These are phyloP conservation scores for Equus przewalskii DNA, from an alignment of 2,113 vertebrate genomes.

Conservation along the genomic window DNA sequence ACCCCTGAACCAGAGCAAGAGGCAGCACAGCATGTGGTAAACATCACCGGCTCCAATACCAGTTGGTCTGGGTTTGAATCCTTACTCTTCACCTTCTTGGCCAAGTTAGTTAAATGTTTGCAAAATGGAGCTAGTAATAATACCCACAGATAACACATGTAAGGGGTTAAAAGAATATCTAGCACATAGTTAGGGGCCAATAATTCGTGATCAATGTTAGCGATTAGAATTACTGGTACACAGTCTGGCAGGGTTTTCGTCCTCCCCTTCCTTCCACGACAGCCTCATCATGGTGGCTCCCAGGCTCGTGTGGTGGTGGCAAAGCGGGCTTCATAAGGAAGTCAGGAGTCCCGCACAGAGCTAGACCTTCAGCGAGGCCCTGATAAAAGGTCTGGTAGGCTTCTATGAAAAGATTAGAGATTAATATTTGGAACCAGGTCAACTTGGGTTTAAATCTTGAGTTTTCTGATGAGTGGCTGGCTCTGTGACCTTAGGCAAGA, in stretches of 20 bases:
- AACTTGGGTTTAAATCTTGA: neutral
- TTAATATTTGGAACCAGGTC: neutral
- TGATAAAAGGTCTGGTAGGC: neutral
- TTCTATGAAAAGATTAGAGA: neutral
- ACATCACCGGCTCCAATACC: neutral
- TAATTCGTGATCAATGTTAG: neutral
- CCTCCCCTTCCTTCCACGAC: neutral
- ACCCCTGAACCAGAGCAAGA: neutral
- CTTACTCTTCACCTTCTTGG: neutral
- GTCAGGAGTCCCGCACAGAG: neutral
- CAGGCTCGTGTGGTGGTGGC: neutral
- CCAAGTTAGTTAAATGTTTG: constrained; percentile 41
- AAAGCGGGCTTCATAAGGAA: neutral
- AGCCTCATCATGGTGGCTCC: neutral
- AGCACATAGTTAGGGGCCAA: too few species aligned
- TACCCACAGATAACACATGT: neutral
- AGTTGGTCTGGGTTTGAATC: neutral
- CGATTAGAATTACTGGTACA: neutral
- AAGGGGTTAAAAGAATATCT: neutral
- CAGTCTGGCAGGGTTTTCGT: neutral
- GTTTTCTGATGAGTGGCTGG: neutral
- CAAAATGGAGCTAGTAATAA: neutral
- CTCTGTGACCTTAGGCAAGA: neutral
- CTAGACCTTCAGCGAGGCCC: neutral
- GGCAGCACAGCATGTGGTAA: neutral